A percentile compares a stretch with the other conserved stretches of the same genome.
Conservation (phyloP, 2,797 vertebrate species). For the Enteromius mattozi region DNA sequence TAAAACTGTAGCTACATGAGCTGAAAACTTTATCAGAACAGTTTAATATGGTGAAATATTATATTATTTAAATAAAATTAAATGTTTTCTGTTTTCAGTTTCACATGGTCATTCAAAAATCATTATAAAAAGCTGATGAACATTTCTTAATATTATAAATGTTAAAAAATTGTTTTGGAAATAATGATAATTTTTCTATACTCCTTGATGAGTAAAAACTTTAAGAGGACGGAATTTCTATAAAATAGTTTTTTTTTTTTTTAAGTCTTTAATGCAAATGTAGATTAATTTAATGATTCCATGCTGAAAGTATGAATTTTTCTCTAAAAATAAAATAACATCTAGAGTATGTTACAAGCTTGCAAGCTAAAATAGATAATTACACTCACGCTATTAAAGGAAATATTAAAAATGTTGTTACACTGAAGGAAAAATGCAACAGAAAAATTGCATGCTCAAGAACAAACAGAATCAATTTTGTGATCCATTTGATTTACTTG, state of each 20-base stretch:
- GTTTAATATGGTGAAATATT: not conserved
- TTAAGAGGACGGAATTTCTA: not conserved
- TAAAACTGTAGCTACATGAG: not conserved
- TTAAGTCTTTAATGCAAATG: not conserved
- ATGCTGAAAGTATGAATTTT: not conserved
- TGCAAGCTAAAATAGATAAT: not conserved
- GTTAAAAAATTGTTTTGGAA: not conserved
- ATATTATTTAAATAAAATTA: not conserved
- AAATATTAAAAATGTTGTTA: not conserved
- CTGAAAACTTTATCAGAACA: not conserved
- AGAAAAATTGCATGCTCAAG: not conserved
- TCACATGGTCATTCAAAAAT: not conserved
- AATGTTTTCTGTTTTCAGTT: not conserved
- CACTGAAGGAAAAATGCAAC: not conserved
- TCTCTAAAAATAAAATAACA: not conserved
- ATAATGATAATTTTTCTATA: not conserved
- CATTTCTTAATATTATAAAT: not conserved
- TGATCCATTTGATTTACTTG: not conserved
- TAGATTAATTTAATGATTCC: not conserved
- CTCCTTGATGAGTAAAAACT: not conserved
- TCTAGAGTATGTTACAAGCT: not conserved
- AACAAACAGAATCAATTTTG: not conserved
- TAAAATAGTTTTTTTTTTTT: not conserved
- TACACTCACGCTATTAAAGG: not conserved
- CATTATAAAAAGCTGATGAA: not conserved